phyloP scores from a whole-genome alignment of 2,888 invertebrate genomes.

The Megaustenia siamemsis region DNA sequence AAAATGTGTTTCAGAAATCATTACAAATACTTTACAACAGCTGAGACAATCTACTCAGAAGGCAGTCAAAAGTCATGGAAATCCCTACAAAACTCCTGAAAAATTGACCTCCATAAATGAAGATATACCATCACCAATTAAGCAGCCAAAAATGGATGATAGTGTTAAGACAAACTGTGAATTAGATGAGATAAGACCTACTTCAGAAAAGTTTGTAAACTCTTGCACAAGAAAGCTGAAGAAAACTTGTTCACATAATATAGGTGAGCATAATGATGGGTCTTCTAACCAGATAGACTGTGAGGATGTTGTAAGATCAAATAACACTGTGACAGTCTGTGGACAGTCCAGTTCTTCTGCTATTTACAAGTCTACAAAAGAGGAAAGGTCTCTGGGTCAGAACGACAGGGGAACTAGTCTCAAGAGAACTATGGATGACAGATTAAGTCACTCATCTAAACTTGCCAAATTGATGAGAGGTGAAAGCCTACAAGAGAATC shows the following conservation, averaged over 20 bases:
- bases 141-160: conserved; percentile 3
- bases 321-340: not conserved
- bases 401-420: not conserved
- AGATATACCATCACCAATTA: not conserved
- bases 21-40: conserved; percentile 40
- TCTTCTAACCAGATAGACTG: not conserved
- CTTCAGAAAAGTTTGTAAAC: not conserved
- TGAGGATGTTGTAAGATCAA: not conserved
- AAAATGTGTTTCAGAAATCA: not conserved
- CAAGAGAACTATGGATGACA: not conserved
- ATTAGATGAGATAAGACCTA: not conserved
- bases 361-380: conserved; percentile 18
- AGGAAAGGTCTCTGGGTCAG: conserved; percentile 38
- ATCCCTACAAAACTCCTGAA: conserved; percentile 45
- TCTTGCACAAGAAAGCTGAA: not conserved
- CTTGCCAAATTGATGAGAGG: conserved; percentile 51
- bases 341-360: not conserved
- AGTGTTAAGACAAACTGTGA: not conserved
- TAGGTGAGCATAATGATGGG: not conserved
- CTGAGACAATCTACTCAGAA: conserved; percentile 19
- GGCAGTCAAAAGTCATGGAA: not conserved
- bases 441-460: conserved; percentile 46
- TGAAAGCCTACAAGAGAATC: not conserved
- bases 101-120: conserved; percentile 8
- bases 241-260: not conserved